Base-by-base conservation (phyloP, 2,797 vertebrate genomes). In the Notoglanidium macrostoma region DNA sequence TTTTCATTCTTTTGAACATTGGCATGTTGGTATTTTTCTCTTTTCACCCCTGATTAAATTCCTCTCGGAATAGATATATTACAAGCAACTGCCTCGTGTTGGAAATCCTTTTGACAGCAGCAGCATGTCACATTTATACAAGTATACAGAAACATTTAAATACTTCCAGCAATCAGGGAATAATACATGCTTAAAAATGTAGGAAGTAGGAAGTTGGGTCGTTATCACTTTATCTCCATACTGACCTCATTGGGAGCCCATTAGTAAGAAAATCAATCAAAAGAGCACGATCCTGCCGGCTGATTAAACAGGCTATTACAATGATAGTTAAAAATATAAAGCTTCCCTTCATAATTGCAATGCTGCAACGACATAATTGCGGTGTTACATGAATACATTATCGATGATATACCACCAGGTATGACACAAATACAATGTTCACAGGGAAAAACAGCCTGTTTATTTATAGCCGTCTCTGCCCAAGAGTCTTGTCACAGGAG, bases 251-350 rank as follows among this genome's bases (percentile, higher is more conserved):
- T 51, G 73, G 12, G 46, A 76, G 44, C 26, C 26, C 73, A 76
- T 76, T 54, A 17, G 46, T 51, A 51, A 17, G 26, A 79, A 79
- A 35, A 40, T 57, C 54, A 57, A 40, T 79, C 54, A 79, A 57
- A 57, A 40, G 77, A 12, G 54, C 9, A 12, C 19, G 59, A 35
- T 79, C 19, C 32, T 79, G 32, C 77, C 12, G 54, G 29, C 26
- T 76, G 46, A 55, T 55, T 55, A 54, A 77, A 78, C 29, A 21
- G 76, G 51, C 77, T 21, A 59, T 59, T 79, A 79, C 32, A 59
- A 79, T 21, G 76, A 57, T 54, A 78, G 19, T 17, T 57, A 35
- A 21, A 78, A 78, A 78, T 79, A 79, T 57, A 78, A 55, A 57
- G 29, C 19, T 54, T 78, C 51, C 2, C 9, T 78, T 5, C 5